Percentiles rank a stretch among this genome's conserved stretches.
phyloP scores from a whole-genome alignment of 2,888 invertebrate genomes.

The Sicus ferrugineus region DNA sequence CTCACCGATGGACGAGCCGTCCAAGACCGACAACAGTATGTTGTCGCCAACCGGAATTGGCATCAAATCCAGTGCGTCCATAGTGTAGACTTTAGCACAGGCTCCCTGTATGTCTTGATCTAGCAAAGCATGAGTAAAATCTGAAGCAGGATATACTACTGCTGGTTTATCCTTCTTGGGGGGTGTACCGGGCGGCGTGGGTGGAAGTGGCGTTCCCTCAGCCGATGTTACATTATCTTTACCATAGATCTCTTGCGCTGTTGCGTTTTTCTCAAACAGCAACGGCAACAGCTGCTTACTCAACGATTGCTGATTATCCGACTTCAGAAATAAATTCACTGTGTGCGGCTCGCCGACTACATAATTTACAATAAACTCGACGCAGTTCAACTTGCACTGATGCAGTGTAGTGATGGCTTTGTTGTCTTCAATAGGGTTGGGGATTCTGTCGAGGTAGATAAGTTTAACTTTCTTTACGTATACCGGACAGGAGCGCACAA shows the following conservation, averaged over 20 bases:
- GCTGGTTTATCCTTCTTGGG: background rate
- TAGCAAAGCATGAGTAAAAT: background rate
- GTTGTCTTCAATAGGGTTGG: constrained; percentile 41
- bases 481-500: constrained; percentile 45
- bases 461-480: constrained; percentile 42
- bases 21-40: constrained; percentile 42
- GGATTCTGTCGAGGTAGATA: constrained; percentile 43
- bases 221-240: background rate
- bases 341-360: constrained; percentile 26
- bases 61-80: constrained; percentile 44
- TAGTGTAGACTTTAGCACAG: constrained; percentile 32
- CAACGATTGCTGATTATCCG: constrained; percentile 42
- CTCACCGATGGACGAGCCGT: constrained; percentile 42
- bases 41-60: constrained; percentile 44
- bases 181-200: constrained; percentile 37
- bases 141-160: background rate
- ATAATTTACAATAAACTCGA: constrained; percentile 42
- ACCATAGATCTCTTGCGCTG: background rate
- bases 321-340: constrained; percentile 43
- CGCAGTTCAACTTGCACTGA: constrained; percentile 37
- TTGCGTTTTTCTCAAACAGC: constrained; percentile 42
- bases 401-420: constrained; percentile 42
- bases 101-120: constrained; percentile 13
- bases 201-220: constrained; percentile 22
- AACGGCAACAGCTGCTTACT: constrained; percentile 47